phyloP scores from a whole-genome alignment of 2,888 invertebrate species.

The Ptilodon capucinus region DNA sequence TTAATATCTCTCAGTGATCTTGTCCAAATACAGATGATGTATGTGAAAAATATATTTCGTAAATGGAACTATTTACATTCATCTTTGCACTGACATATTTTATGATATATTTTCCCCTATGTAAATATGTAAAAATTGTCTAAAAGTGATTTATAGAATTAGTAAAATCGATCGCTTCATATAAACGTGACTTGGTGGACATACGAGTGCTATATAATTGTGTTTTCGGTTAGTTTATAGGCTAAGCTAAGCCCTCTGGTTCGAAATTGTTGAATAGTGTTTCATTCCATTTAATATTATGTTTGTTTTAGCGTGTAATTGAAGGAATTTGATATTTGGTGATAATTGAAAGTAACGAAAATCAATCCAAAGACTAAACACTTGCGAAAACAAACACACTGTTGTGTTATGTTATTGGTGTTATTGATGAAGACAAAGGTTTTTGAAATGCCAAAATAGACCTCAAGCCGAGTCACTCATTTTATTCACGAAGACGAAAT shows the following conservation, averaged over 20 bases:
- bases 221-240: constrained; percentile 20
- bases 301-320: constrained; percentile 5
- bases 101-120: constrained; percentile 50
- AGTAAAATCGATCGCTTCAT: constrained; percentile 17
- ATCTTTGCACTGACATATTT: constrained; percentile 51
- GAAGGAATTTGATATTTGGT: not conserved
- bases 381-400: no score
- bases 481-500: no score
- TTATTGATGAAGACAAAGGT: no score
- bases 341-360: not conserved
- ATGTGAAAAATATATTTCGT: constrained; percentile 43
- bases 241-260: constrained; percentile 9
- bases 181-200: constrained; percentile 16
- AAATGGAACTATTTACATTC: constrained; percentile 39
- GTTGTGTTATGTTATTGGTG: no score
- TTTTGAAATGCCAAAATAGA: no score
- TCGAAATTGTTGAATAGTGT: constrained; percentile 13
- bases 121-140: constrained; percentile 70
- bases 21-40: constrained; percentile 33
- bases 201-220: constrained; percentile 14
- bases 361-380: constrained; percentile 29
- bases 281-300: constrained; percentile 31
- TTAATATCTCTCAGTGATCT: constrained; percentile 18
- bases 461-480: no score
- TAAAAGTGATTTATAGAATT: constrained; percentile 47